Base-by-base conservation (phyloP, 2,113 vertebrate genomes). In the Progne subis region DNA sequence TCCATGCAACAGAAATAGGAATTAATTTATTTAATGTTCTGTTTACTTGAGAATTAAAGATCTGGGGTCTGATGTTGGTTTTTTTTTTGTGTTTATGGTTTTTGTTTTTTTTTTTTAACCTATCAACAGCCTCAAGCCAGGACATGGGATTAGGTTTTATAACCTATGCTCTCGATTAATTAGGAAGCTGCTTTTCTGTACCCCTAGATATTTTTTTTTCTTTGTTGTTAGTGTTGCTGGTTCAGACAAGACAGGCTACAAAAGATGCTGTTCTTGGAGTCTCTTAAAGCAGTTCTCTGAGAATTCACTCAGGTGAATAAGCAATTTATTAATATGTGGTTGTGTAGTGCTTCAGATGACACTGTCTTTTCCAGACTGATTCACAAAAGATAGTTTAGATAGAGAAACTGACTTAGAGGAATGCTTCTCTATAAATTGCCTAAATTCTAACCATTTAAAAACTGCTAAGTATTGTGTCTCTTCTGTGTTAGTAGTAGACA, bases 51-150 rank as follows among this genome's bases (percentile, higher is more conserved):
- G 18, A 68, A 64, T 87, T 75, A 59, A 55, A 21, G 50, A 34
- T 17, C 13, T 50, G 17, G 3, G 3, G 9, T 43, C 17, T 34
- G 29, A 34, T 29, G 0, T 5, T 25, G 19, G 7, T 9, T 14
- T 31, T 56, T 20, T 20, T 0, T 25, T 9, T 18, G 9, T 37
- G 37, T 5, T 11, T 25, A 43, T 46, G 43, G 43, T 15, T 8
- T 37, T 7, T 37, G 37, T 43, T 43, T 43, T 43, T 49, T 39
- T 25, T 31, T 56, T 20, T 20, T 0, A 28, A 21, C 1, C 18
- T 70, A 11, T 95, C 28, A 43, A 43, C 9, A 84, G 6, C 39
- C 89, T 67, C 44, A 43, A 55, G 14, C 52, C 8, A 47, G 29
- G 26, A 41, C 8, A 9, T 8, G 41, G 39, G 20, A 55, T 11